phyloP scores from a whole-genome alignment of 2,888 invertebrate genomes.

The Cyrtodaria siliqua region DNA sequence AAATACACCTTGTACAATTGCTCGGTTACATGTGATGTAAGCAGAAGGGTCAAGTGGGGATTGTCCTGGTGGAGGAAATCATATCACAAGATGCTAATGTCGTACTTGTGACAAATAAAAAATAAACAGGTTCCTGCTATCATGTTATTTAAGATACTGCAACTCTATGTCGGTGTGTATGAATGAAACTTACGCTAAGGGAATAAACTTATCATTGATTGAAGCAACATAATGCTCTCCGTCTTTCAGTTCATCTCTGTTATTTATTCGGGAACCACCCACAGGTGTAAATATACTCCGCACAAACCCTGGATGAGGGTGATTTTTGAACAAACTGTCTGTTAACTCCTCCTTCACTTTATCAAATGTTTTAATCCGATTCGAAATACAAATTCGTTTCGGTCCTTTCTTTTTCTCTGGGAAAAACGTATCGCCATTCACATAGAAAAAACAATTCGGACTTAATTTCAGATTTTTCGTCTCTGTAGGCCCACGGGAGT shows the following conservation, averaged over 20 bases:
- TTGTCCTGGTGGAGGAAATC: no score
- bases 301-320: slow-evolving; percentile 24
- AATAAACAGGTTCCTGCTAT: no score
- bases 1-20: no score
- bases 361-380: slow-evolving; percentile 47
- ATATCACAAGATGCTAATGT: no score
- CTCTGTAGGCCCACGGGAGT: slow-evolving; percentile 45
- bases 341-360: slow-evolving; percentile 52
- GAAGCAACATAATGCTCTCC: slow-evolving; percentile 50
- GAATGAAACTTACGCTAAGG: no score
- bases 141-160: no score
- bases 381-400: slow-evolving; percentile 37
- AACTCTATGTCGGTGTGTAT: no score
- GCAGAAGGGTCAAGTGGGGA: no score
- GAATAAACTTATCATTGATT: slow-evolving; percentile 33
- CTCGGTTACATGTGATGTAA: no score
- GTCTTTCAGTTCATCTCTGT: slow-evolving; percentile 36
- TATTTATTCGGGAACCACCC: slow-evolving; percentile 27
- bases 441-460: slow-evolving; percentile 55
- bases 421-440: slow-evolving; percentile 42
- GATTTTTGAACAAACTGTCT: slow-evolving; percentile 15
- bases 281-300: slow-evolving; percentile 50
- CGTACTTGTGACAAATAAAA: no score
- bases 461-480: slow-evolving; percentile 44
- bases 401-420: slow-evolving; percentile 7